Conservation (phyloP, 2,113 vertebrate genomes). For the Aptenodytes patagonicus region DNA sequence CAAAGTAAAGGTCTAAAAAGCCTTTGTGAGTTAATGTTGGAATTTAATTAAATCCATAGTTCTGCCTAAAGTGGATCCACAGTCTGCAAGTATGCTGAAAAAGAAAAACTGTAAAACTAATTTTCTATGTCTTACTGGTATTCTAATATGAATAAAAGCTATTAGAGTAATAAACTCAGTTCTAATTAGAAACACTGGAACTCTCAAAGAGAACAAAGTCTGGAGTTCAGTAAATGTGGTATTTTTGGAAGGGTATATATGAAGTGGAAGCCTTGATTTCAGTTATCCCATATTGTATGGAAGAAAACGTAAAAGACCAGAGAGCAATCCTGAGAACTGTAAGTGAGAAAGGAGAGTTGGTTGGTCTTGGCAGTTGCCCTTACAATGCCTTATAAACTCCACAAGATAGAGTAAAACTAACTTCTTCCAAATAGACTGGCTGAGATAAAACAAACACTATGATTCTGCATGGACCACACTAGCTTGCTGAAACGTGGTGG, state of each 20-base stretch:
- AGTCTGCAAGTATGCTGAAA: background rate
- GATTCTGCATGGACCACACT: background rate
- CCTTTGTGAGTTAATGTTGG: background rate
- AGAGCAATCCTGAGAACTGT: background rate
- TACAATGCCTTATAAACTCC: background rate
- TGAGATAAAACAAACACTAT: background rate
- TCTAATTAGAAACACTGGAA: slow-evolving; percentile 6
- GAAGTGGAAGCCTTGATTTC: background rate
- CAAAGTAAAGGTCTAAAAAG: slow-evolving; percentile 7
- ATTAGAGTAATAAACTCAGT: slow-evolving; percentile 22
- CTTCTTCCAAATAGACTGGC: background rate
- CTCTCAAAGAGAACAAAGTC: slow-evolving; percentile 5
- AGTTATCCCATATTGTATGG: background rate
- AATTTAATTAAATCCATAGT: slow-evolving; percentile 13
- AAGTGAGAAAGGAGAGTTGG: background rate
- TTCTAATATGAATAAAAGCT: background rate
- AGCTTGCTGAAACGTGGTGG: background rate
- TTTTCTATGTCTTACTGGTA: background rate
- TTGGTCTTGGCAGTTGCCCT: background rate
- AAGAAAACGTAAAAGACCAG: background rate
- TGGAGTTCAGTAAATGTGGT: background rate
- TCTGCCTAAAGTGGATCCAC: background rate
- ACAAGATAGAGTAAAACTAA: background rate
- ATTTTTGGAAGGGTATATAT: background rate
- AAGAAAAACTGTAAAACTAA: background rate